These are phyloP conservation scores for Arizona elegans DNA, from an alignment of 2,113 vertebrate genomes.

Conservation along the genomic window DNA sequence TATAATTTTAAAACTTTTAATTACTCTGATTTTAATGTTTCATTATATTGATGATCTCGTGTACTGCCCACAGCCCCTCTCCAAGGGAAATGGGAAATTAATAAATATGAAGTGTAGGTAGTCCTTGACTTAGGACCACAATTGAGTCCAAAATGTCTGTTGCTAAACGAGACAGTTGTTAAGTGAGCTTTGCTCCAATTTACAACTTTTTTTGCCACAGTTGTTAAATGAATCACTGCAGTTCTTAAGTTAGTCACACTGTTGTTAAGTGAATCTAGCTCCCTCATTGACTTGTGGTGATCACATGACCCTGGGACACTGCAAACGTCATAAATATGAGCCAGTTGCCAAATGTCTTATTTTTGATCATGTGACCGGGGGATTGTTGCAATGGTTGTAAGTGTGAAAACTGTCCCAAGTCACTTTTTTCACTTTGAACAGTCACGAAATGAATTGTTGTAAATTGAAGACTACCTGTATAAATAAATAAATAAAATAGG, in stretches of 20 bases:
- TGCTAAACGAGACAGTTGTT: background rate
- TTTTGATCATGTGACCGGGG: background rate
- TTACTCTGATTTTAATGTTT: background rate
- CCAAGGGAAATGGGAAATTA: background rate
- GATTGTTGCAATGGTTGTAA: background rate
- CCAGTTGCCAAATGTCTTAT: background rate
- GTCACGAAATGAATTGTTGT: background rate
- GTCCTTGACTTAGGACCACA: background rate
- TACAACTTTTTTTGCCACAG: background rate
- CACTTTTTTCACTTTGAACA: background rate
- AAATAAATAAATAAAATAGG: background rate
- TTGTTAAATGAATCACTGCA: background rate
- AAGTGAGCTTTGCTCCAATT: background rate
- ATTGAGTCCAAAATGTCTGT: background rate
- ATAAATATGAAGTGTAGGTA: background rate
- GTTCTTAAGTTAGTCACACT: background rate
- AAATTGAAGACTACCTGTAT: background rate
- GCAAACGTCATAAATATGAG: background rate
- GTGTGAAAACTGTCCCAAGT: background rate
- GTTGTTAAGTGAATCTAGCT: background rate
- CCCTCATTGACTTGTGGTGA: background rate
- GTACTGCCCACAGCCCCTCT: background rate
- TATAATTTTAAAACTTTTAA: background rate
- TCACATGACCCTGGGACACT: background rate
- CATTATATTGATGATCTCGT: background rate